These are phyloP conservation scores for Onychomys torridus DNA, from an alignment of 2,797 vertebrate genomes.

Conservation along the genomic window DNA sequence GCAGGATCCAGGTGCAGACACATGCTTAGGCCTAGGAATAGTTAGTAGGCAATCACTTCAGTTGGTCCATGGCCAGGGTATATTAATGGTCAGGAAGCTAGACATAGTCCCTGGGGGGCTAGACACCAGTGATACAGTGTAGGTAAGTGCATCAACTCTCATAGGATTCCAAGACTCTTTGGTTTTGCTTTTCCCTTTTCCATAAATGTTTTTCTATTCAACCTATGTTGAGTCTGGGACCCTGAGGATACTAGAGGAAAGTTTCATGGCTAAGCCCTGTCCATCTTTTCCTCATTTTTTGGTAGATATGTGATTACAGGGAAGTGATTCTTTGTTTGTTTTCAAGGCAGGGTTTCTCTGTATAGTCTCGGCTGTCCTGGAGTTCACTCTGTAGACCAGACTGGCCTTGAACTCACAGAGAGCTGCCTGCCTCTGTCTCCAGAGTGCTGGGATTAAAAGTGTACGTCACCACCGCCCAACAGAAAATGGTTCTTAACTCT, in stretches of 20 bases:
- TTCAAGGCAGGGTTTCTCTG: not conserved
- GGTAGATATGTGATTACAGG: not conserved
- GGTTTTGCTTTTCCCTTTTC: not conserved
- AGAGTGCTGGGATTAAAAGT: not conserved
- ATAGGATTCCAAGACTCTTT: not conserved
- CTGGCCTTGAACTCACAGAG: not conserved
- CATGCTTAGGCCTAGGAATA: not conserved
- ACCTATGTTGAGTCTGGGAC: not conserved
- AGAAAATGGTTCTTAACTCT: not conserved
- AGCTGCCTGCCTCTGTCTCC: not conserved
- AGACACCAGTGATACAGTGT: not conserved
- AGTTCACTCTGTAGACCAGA: not conserved
- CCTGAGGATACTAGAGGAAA: not conserved
- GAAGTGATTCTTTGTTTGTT: not conserved
- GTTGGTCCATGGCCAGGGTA: not conserved
- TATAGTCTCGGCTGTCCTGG: not conserved
- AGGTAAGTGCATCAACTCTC: not conserved
- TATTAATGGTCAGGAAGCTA: not conserved
- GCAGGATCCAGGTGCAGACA: not conserved
- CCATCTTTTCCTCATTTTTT: slow-evolving; percentile 27
- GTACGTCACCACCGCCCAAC: fast-evolving
- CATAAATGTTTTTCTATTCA: not conserved
- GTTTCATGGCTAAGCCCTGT: not conserved
- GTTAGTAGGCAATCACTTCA: not conserved
- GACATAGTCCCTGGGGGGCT: not conserved